Conservation (phyloP, 2,888 invertebrate genomes). For the Rhamphomyia laevipes region DNA sequence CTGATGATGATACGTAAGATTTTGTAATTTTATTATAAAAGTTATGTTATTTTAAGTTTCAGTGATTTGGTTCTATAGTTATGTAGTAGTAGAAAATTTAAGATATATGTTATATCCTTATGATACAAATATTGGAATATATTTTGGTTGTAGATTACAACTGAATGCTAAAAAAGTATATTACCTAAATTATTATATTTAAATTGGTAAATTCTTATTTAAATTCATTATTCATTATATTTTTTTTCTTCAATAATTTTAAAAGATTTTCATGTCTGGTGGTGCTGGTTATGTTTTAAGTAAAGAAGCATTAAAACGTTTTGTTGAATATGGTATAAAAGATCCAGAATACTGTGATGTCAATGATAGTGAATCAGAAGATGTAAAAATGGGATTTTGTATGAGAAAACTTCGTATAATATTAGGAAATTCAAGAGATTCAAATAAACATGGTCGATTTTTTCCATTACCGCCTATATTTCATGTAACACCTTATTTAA, state of each 20-base stretch:
- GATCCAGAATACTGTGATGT: constrained; percentile 41
- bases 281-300: constrained; percentile 93
- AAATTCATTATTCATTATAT: not conserved
- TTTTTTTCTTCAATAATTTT: no score
- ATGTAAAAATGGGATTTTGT: constrained; percentile 51
- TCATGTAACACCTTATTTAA: constrained; percentile 83
- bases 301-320: constrained; percentile 61
- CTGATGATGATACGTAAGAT: constrained; percentile 93
- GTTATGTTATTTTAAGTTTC: not conserved
- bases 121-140: constrained; percentile 61
- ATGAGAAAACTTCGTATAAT: constrained; percentile 72
- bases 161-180: constrained; percentile 44
- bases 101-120: constrained; percentile 75
- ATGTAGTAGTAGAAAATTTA: constrained; percentile 89
- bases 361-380: constrained; percentile 41
- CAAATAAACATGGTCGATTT: constrained; percentile 79
- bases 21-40: not conserved
- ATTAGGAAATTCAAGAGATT: constrained; percentile 85
- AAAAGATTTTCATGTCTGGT: constrained; percentile 84
- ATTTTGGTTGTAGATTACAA: constrained; percentile 88
- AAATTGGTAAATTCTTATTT: not conserved
- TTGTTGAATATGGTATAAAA: constrained; percentile 63
- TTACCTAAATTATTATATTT: no score
- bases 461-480: constrained; percentile 93
- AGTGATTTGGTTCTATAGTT: constrained; percentile 42